Base-by-base conservation (phyloP, 2,888 invertebrate genomes). In the Drosophila meridiana region DNA sequence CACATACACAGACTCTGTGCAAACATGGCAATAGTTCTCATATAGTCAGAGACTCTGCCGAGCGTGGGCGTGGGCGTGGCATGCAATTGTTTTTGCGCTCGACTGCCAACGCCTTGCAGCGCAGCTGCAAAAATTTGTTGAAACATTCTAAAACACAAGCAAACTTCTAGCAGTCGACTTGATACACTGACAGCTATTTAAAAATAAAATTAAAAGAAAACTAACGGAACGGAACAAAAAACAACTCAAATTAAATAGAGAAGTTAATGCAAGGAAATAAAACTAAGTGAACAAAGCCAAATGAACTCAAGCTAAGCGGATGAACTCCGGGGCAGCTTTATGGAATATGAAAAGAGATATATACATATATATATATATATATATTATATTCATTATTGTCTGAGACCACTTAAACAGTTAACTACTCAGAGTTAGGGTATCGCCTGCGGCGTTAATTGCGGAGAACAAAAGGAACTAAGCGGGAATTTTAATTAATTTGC, bases 101-200 rank as follows among this genome's bases (percentile, higher is more conserved):
- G 55, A 26, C 11, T 68, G 67, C 68, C 40, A 59, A 59, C 58
- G 58, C 58, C 34, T 59, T 36, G 36, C 55, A 55, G 38, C 14
- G 58, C 47, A 48, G 32, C 28, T 40, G 53, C 40, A 67, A 34
- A 67, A 67, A 67, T 48, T 47, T 67, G 53, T 68, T 40, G 14
- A 53, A 55, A 55, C 14, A 61, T 63, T 62, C 36, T 20, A 48
- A 48, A 60, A 40, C 48, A 38, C 20, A 11, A 36, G 38, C 20
- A 48, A 20, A 47, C 20, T 20, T 28, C n/a, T 28, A 28, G 48
- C 38, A 48, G 38, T 38, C 26, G 48, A 30, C 48, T 48, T 20
- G 38, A 60, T 60, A 48, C 59, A 38, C 59, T 60, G 48, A 40
- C 59, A 48, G 48, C 30, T 28, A 48, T 30, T 28, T 48, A 14